Percentiles rank a stretch among this genome's conserved stretches.
Conservation (phyloP, 2,888 invertebrate species). For the Schizotus pectinicornis region DNA sequence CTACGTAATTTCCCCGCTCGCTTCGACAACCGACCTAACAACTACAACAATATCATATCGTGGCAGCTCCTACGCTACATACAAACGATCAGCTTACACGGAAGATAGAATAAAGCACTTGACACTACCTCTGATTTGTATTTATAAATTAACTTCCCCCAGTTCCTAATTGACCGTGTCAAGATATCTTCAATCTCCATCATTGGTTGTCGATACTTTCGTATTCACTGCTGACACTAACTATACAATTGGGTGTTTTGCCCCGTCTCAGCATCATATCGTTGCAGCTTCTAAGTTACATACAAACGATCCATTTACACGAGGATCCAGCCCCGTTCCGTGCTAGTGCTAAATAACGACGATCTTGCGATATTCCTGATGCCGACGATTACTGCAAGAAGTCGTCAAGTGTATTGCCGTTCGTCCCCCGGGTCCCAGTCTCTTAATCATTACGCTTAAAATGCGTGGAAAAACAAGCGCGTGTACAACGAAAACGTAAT, state of each 20-base stretch:
- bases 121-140: too few species aligned
- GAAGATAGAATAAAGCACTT: too few species aligned
- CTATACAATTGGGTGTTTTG: too few species aligned
- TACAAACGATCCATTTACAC: slow-evolving; percentile 29
- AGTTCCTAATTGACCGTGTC: too few species aligned
- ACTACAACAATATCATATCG: slow-evolving; percentile 2
- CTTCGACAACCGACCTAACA: slow-evolving; percentile 10
- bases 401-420: slow-evolving; percentile 31
- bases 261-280: background rate
- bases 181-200: too few species aligned
- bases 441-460: slow-evolving; percentile 45
- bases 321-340: slow-evolving; percentile 14
- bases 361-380: slow-evolving; percentile 25
- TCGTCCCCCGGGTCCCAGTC: slow-evolving; percentile 35
- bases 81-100: background rate
- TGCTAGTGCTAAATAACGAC: slow-evolving; percentile 20
- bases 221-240: too few species aligned
- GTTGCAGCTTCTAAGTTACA: slow-evolving; percentile 16
- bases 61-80: background rate
- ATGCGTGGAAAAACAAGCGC: slow-evolving; percentile 41
- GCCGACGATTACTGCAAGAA: slow-evolving; percentile 36
- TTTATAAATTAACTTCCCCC: too few species aligned
- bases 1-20: slow-evolving; percentile 17
- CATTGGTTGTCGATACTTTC: too few species aligned
- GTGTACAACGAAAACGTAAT: slow-evolving; percentile 33